Evolutionary conservation across 2,113 vertebrate species (phyloP).

Genomic region (Phoenicopterus ruber): DNA sequence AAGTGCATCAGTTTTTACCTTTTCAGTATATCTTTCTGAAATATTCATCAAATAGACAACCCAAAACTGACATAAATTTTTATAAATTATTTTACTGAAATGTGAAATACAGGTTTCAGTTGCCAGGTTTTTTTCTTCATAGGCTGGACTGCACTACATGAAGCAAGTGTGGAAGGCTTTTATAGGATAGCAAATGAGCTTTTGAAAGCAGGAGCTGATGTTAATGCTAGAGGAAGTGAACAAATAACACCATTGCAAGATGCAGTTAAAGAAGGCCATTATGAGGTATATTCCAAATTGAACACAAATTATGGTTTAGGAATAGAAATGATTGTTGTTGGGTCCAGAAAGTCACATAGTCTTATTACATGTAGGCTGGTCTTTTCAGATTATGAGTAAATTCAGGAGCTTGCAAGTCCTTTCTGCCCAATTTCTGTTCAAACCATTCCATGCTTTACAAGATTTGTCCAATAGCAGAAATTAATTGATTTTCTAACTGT

Average conservation of each 20-base stretch:
- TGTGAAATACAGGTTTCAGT: background rate
- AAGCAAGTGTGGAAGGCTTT: conserved; percentile 67
- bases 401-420: background rate
- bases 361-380: background rate
- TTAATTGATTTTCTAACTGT: background rate
- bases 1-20: background rate
- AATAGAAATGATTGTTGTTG: background rate
- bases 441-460: background rate
- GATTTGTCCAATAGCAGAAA: background rate
- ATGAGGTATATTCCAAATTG: conserved; percentile 67
- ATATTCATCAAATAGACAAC: background rate
- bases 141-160: conserved; percentile 84
- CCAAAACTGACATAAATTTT: background rate
- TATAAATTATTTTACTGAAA: background rate
- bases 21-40: background rate
- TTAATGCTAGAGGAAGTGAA: conserved; percentile 68
- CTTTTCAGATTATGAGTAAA: background rate
- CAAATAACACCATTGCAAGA: conserved; percentile 79
- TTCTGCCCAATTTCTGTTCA: background rate
- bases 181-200: conserved; percentile 66
- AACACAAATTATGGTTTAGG: background rate
- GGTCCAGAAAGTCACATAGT: background rate
- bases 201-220: conserved; percentile 78
- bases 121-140: conserved; percentile 4
- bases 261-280: conserved; percentile 71